These are phyloP conservation scores for Eulemur mongoz DNA, from an alignment of 2,797 vertebrate species.

Conservation along the genomic window DNA sequence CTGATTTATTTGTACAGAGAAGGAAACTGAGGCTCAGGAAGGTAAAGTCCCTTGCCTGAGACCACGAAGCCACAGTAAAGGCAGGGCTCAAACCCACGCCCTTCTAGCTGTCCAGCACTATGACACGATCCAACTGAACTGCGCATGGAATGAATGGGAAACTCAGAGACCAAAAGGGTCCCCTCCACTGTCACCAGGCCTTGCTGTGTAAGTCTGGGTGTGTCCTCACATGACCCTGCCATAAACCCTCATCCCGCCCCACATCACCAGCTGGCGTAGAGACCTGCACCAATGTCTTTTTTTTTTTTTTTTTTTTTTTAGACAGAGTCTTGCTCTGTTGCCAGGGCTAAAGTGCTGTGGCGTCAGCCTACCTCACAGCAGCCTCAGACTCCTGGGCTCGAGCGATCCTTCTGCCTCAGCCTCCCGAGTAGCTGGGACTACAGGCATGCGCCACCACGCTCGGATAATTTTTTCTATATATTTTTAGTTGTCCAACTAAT, in stretches of 20 bases:
- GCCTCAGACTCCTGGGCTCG: no score
- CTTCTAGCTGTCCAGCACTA: not conserved
- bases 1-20: not conserved
- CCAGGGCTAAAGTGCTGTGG: accelerated
- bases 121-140: not conserved
- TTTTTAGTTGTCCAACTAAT: no score
- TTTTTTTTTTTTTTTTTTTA: no score
- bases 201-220: not conserved
- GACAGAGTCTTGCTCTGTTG: no score
- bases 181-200: not conserved
- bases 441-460: no score
- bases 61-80: not conserved
- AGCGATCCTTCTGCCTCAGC: no score
- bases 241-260: not conserved
- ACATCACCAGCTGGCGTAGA: not conserved
- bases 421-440: no score
- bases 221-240: not conserved
- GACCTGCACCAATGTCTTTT: not conserved
- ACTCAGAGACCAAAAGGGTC: not conserved
- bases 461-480: no score
- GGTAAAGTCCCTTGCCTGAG: not conserved
- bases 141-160: not conserved
- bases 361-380: no score
- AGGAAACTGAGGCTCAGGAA: not conserved
- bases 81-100: not conserved